These are phyloP conservation scores for Mastigias papua DNA, from an alignment of 30 jellyfish, hydroid and myxozoan genomes.

Conservation along the genomic window DNA sequence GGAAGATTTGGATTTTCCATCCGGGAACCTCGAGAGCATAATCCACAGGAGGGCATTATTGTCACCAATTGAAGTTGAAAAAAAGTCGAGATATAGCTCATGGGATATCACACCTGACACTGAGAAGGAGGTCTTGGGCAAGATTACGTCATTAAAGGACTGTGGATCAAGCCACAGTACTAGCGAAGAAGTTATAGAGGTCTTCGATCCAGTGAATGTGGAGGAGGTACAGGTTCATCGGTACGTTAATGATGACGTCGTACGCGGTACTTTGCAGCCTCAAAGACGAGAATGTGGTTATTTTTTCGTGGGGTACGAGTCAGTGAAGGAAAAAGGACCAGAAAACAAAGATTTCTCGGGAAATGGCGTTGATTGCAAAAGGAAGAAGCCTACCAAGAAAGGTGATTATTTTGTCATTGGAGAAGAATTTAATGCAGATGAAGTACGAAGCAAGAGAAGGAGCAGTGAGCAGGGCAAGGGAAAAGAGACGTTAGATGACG, in stretches of 20 bases:
- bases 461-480: not conserved
- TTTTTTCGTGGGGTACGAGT: constrained; percentile 14
- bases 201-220: not conserved
- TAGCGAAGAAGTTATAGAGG: not conserved
- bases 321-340: not conserved
- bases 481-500: not conserved
- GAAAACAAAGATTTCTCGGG: not conserved
- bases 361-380: not conserved
- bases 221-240: not conserved
- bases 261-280: not conserved
- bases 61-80: not conserved
- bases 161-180: not conserved
- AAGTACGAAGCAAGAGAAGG: not conserved
- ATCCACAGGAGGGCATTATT: not conserved
- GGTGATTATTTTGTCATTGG: not conserved
- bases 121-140: constrained; percentile 54
- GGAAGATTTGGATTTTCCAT: not conserved
- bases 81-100: constrained; percentile 18
- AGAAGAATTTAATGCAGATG: not conserved
- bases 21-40: not conserved
- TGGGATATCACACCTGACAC: constrained; percentile 51
- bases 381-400: constrained; percentile 5
- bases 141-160: constrained; percentile 30
- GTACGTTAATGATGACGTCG: not conserved
- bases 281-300: constrained; percentile 27